phyloP scores from a whole-genome alignment of 2,113 vertebrate species.

The Cynocephalus volans region DNA sequence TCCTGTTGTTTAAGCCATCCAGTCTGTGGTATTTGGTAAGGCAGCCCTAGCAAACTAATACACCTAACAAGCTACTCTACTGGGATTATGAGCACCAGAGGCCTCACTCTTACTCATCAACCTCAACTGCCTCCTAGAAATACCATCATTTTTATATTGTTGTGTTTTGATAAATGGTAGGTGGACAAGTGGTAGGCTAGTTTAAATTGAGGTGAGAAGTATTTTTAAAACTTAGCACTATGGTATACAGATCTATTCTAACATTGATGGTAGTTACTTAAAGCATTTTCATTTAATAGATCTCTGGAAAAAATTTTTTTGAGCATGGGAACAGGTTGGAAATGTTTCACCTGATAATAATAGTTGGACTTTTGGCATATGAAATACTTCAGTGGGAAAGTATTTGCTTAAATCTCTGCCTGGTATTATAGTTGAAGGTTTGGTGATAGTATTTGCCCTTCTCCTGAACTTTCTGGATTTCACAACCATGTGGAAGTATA shows the following conservation, averaged over 20 bases:
- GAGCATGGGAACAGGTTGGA: constrained; percentile 58
- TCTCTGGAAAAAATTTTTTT: constrained; percentile 43
- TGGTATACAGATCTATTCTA: not conserved
- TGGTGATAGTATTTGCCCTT: constrained; percentile 39
- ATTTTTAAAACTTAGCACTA: not conserved
- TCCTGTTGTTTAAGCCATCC: not conserved
- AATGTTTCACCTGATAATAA: constrained; percentile 63
- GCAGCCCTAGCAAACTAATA: not conserved
- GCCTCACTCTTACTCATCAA: not conserved
- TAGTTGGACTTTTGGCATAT: constrained; percentile 19
- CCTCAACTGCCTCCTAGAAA: not conserved
- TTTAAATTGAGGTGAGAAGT: not conserved
- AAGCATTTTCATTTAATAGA: constrained; percentile 25
- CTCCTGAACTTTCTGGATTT: constrained; percentile 69
- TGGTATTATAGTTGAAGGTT: constrained; percentile 64
- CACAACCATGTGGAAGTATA: constrained; percentile 58
- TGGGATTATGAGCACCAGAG: not conserved
- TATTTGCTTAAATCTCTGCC: constrained; percentile 65
- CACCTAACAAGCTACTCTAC: too few species aligned
- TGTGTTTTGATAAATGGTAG: not conserved
- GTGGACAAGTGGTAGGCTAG: not conserved
- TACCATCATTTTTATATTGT: not conserved
- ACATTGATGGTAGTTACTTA: not conserved
- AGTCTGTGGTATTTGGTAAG: not conserved
- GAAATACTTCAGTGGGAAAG: constrained; percentile 64